Conservation (phyloP, 2,797 vertebrate species). For the Nannoperca australis region DNA sequence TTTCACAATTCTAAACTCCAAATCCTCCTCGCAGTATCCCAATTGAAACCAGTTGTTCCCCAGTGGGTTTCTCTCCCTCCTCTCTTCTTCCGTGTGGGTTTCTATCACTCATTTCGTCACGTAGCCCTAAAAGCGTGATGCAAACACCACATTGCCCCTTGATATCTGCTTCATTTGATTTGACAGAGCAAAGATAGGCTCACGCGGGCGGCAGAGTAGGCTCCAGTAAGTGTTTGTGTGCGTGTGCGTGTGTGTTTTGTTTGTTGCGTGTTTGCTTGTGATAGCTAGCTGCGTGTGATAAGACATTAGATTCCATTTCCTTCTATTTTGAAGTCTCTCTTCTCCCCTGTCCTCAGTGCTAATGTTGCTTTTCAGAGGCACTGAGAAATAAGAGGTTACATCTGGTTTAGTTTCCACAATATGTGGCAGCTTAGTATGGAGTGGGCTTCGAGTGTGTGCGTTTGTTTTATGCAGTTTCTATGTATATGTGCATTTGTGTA, state of each 20-base stretch:
- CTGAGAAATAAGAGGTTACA: slow-evolving; percentile 92
- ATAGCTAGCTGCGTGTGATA: slow-evolving; percentile 48
- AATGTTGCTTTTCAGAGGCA: slow-evolving; percentile 90
- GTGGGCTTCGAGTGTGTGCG: slow-evolving; percentile 30
- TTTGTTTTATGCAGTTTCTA: slow-evolving; percentile 9
- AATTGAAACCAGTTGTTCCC: slow-evolving; percentile 78
- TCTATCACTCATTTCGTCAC: slow-evolving; percentile 73
- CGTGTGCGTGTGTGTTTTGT: slow-evolving; percentile 48
- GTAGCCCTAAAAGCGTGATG: slow-evolving; percentile 56
- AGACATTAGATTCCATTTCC: slow-evolving; percentile 66
- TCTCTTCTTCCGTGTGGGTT: slow-evolving; percentile 57
- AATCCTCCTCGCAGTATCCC: slow-evolving; percentile 46
- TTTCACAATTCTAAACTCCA: slow-evolving; percentile 44
- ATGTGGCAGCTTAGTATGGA: slow-evolving; percentile 87
- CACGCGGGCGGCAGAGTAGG: slow-evolving; percentile 37
- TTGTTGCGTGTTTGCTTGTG: slow-evolving; percentile 60
- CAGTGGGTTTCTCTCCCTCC: slow-evolving; percentile 31
- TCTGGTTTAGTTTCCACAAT: slow-evolving; percentile 93
- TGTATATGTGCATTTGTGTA: not conserved
- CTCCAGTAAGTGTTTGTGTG: slow-evolving; percentile 33
- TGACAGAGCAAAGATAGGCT: slow-evolving; percentile 59
- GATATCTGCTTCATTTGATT: slow-evolving; percentile 75
- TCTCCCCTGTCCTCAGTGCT: slow-evolving; percentile 66
- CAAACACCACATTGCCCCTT: slow-evolving; percentile 60
- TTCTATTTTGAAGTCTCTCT: slow-evolving; percentile 63